Evolutionary conservation across 2,888 invertebrate genomes (phyloP), one percentile per base, ranked within the genome.

Genomic region (Aleiodes alternator): DNA sequence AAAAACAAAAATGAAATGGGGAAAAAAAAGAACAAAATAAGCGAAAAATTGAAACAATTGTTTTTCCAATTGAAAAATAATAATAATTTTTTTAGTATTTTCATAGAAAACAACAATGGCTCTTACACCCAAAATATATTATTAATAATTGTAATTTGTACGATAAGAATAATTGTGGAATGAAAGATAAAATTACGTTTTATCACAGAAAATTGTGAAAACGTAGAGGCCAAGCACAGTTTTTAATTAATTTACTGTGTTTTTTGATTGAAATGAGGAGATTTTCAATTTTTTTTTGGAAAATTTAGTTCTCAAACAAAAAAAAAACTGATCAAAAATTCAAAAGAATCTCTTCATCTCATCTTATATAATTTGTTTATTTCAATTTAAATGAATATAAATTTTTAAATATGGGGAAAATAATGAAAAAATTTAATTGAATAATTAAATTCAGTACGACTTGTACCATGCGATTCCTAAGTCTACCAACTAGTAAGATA

Each of bases 71-170:
- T 72, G 23, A 57, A 61, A 59, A 43, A 23, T 23, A 23, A 23
- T 23, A 43, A 43, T 43, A 43, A 43, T 43, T 43, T 43, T 43
- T 59, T 79, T 79, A 84, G 83, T 82, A 83, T 83, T 85, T 84
- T 84, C 7, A 79, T 83, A 83, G 78, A 84, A 83, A 11, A 82
- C 72, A 77, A 80, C 84, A 84, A 34, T 85, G 87, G 86, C 87
- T 85, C 87, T 87, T 86, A 84, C 78, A 85, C 84, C 84, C 84
- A 82, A 78, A 84, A 81, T 85, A 86, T 84, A 85, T 75, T 78
- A 74, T 75, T 73, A 86, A 84, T 86, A 84, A 84, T 82, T 86
- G 84, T 87, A 87, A 87, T 86, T 87, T 87, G 84, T 86, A 86
- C 82, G 80, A 86, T 86, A 84, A 84, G 84, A 86, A 84, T 84